Evolutionary conservation across 2,888 invertebrate genomes (phyloP).

Genomic region (Hypercompe scribonia): DNA sequence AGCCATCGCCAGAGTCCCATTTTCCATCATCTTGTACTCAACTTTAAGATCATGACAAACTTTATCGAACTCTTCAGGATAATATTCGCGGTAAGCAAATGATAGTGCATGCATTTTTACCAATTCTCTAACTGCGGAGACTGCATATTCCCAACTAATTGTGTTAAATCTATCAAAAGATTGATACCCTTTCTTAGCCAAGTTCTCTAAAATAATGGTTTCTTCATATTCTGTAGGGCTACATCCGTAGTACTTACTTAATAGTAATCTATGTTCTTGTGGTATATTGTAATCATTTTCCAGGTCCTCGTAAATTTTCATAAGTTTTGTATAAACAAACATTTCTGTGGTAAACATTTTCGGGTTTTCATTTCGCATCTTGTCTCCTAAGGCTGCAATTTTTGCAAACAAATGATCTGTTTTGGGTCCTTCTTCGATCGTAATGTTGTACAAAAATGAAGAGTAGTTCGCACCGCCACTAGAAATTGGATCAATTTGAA

Average conservation of each 20-base stretch:
- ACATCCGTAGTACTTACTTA: conserved; percentile 55
- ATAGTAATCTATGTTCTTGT: conserved; percentile 46
- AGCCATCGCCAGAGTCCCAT: background rate
- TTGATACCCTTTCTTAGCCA: conserved; percentile 52
- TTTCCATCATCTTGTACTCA: conserved; percentile 3
- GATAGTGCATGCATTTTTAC: conserved; percentile 69
- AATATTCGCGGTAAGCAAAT: conserved; percentile 55
- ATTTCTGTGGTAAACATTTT: conserved; percentile 34
- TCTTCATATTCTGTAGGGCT: conserved; percentile 51
- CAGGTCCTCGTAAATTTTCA: conserved; percentile 32
- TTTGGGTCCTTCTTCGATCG: conserved; percentile 16
- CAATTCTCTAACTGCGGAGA: conserved; percentile 55
- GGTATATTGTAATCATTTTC: conserved; percentile 41
- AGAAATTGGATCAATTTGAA: conserved; percentile 23
- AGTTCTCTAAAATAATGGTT: conserved; percentile 61
- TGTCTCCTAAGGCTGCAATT: conserved; percentile 26
- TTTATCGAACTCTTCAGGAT: conserved; percentile 54
- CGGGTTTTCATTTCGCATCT: conserved; percentile 16
- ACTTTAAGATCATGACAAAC: background rate
- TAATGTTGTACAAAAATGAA: conserved; percentile 27
- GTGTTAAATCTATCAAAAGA: conserved; percentile 55
- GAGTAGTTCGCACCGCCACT: conserved; percentile 44
- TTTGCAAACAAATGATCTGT: conserved; percentile 36
- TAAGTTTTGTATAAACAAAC: conserved; percentile 39
- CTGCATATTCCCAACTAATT: conserved; percentile 53